phyloP scores from a whole-genome alignment of 2,888 invertebrate species.

The Unio pictorum region DNA sequence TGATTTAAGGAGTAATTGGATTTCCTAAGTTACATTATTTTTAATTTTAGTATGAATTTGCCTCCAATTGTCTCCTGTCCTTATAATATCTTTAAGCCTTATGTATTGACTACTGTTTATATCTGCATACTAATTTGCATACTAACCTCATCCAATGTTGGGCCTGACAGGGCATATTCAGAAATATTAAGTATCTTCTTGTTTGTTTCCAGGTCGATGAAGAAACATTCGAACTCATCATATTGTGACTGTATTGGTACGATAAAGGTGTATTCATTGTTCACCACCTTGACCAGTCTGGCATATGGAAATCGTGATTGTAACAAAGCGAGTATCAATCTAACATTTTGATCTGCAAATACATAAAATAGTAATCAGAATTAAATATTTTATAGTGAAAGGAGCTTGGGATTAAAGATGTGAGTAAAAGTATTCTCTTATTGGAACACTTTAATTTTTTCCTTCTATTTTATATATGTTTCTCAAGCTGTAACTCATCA shows the following conservation, averaged over 20 bases:
- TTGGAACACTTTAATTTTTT: too few relatives aligned
- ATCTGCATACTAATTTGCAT: constrained; percentile 42
- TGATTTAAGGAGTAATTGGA: background rate
- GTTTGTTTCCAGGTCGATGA: constrained; percentile 70
- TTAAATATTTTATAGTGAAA: too few relatives aligned
- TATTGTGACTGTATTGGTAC: constrained; percentile 52
- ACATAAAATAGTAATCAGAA: too few relatives aligned
- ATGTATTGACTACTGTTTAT: too few relatives aligned
- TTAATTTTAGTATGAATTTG: too few relatives aligned
- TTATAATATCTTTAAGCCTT: background rate
- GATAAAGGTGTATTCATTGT: constrained; percentile 72
- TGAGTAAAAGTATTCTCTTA: too few relatives aligned
- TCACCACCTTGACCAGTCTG: constrained; percentile 72
- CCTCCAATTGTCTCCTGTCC: too few relatives aligned
- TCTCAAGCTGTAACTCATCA: too few relatives aligned
- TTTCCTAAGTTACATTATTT: too few relatives aligned
- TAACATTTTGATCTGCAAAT: constrained; percentile 24
- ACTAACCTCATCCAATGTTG: constrained; percentile 75
- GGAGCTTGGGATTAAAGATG: too few relatives aligned
- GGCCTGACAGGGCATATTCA: constrained; percentile 76
- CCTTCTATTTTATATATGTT: too few relatives aligned
- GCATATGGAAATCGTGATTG: constrained; percentile 68
- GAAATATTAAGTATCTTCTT: constrained; percentile 68
- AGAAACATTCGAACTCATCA: constrained; percentile 32
- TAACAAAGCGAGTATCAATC: constrained; percentile 58